A percentile compares a stretch with the other conserved stretches of the same genome.
Evolutionary conservation across 2,113 vertebrate species (phyloP).

Genomic region (Scomber scombrus): DNA sequence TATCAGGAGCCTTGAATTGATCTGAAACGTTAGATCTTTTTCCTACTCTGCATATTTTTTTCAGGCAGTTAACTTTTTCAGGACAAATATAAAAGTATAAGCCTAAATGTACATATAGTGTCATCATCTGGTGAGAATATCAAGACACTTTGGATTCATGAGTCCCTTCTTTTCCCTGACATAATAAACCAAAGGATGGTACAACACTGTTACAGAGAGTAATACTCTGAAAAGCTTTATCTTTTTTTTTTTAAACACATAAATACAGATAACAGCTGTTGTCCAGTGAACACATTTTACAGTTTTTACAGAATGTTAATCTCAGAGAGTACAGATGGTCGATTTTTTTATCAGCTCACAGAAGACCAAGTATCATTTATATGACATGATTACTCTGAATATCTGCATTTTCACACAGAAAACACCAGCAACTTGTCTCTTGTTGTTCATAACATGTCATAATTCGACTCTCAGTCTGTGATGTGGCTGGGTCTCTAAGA

Average conservation of each 20-base stretch:
- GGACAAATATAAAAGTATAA: too few species aligned
- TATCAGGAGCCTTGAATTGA: neutral
- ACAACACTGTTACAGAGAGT: neutral
- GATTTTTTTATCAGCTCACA: neutral
- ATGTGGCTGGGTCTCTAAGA: neutral
- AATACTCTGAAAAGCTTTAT: conserved; percentile 32
- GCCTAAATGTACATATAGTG: neutral
- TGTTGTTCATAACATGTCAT: neutral
- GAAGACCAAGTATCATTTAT: neutral
- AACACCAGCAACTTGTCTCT: neutral
- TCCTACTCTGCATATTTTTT: neutral
- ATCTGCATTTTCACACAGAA: neutral
- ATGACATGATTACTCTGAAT: neutral
- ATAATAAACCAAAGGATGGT: neutral
- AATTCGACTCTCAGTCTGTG: neutral
- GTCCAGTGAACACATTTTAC: neutral
- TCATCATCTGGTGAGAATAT: neutral
- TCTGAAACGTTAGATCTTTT: neutral
- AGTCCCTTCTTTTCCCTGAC: neutral
- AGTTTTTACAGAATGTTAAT: conserved; percentile 50
- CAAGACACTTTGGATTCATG: neutral
- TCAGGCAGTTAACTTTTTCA: neutral
- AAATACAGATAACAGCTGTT: neutral
- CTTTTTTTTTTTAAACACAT: conserved; percentile 26
- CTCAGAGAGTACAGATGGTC: neutral